Base-by-base conservation (phyloP, 2,888 invertebrate genomes). In the Yponomeuta cagnagella region DNA sequence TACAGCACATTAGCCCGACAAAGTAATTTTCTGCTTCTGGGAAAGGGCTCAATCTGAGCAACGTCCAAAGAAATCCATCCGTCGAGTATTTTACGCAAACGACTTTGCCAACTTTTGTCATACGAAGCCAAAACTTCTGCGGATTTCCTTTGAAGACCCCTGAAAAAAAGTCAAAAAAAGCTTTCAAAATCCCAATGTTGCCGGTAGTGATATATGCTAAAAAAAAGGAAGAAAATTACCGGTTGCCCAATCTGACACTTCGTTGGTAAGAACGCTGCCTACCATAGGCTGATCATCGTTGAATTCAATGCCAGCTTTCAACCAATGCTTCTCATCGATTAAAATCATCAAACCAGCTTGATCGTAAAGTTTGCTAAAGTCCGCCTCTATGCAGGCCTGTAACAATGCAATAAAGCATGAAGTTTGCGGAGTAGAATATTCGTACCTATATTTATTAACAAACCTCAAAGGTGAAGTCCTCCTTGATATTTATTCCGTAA, bases 341-440 rank as follows among this genome's bases (percentile, higher is more conserved):
- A 87, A 88, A 30, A 90, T 77, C 88, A 89, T 90, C 0, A 90
- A 76, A 0, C 90, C 90, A 8, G 90, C 90, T 79, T 90, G 90
- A 68, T 90, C 90, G 73, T 90, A 90, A 1, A 88, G 70, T 1
- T 83, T 78, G 2, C 78, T 80, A 71, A 86, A 90, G 31, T 87
- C 79, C 0, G 85, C 89, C 78, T 90, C 87, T 0, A 90, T 76
- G 68, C 86, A 84, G 1, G 79, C 80, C 90, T 90, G 72, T 10
- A 70, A 70, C 48, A 63, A 48, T n/a, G 31, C 15, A 15, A 69
- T 64, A n/a, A 64, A 30, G 6, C n/a, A 64, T 23, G 6, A 30
- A 64, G 4, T 23, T 31, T 23, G 33, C 5, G 5, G 2, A 33
- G n/a, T n/a, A 30, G 23, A 64, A 23, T 31, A 3, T 64, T 31